A percentile compares a stretch with the other conserved stretches of the same genome.
These are phyloP conservation scores for Zosterops borbonicus DNA, from an alignment of 2,113 vertebrate species.

Conservation along the genomic window DNA sequence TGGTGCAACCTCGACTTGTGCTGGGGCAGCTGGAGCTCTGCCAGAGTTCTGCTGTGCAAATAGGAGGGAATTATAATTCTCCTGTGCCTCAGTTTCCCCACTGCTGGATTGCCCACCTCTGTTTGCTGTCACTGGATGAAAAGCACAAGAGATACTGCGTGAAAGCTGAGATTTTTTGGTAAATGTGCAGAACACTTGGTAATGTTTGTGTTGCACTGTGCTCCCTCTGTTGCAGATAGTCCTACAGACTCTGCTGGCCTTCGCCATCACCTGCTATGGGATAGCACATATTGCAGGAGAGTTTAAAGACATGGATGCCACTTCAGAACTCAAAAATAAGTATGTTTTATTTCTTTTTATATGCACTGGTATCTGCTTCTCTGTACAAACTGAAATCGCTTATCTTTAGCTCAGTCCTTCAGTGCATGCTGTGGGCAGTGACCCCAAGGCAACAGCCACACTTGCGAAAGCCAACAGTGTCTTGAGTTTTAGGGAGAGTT, in stretches of 20 bases:
- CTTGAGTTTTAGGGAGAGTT: neutral
- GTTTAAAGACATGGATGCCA: conserved; percentile 97
- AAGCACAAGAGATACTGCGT: fast-evolving
- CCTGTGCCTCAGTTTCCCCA: neutral
- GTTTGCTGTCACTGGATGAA: neutral
- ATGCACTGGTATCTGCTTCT: neutral
- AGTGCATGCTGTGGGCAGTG: neutral
- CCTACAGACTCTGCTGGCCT: conserved; percentile 93
- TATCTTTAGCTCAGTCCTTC: neutral
- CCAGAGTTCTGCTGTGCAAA: fast-evolving
- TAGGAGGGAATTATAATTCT: neutral
- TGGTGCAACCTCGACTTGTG: fast-evolving
- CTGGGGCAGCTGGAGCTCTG: neutral
- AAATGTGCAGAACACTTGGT: neutral
- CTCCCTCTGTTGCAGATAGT: conserved; percentile 85
- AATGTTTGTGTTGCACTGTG: neutral
- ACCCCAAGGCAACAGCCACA: neutral
- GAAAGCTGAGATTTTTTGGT: neutral
- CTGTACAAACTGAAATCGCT: neutral
- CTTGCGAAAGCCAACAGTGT: neutral
- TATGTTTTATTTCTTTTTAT: conserved; percentile 61
- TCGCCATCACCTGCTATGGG: conserved; percentile 93
- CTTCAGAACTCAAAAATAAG: conserved; percentile 97
- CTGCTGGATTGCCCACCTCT: neutral
- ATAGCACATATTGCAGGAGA: conserved; percentile 96